Evolutionary conservation across 2,888 invertebrate species (phyloP).

Genomic region (Dascillus cervinus): DNA sequence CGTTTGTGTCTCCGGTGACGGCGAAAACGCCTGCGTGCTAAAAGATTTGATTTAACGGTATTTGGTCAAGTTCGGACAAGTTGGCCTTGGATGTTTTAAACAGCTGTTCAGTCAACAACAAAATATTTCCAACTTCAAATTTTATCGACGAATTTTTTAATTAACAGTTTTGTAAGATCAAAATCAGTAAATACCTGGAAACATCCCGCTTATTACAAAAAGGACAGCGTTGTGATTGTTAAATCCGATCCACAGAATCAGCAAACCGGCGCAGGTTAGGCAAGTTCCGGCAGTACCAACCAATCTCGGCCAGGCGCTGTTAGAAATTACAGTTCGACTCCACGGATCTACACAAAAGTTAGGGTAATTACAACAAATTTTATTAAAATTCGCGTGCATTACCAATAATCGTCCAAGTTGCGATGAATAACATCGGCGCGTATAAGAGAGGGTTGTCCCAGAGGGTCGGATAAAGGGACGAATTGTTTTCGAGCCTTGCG

Average conservation of each 20-base stretch:
- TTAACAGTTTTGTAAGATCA: too few species aligned
- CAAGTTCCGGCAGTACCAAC: constrained; percentile 52
- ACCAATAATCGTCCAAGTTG: constrained; percentile 49
- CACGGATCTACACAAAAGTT: constrained; percentile 52
- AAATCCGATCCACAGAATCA: constrained; percentile 43
- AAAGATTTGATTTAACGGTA: too few species aligned
- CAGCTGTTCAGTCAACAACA: too few species aligned
- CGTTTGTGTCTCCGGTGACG: too few species aligned
- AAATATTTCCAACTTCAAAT: too few species aligned
- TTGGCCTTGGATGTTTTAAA: too few species aligned
- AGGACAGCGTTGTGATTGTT: constrained; percentile 27
- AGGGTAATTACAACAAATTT: too few species aligned
- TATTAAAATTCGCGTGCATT: too few species aligned
- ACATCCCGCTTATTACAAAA: constrained; percentile 47
- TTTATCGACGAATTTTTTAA: too few species aligned
- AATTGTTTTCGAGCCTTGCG: constrained; percentile 45
- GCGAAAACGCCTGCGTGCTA: too few species aligned
- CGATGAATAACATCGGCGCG: constrained; percentile 53
- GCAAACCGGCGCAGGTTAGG: constrained; percentile 50
- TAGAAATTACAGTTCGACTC: constrained; percentile 49
- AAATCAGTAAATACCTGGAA: too few species aligned
- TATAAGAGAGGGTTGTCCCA: constrained; percentile 54
- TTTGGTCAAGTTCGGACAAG: too few species aligned
- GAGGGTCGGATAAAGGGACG: constrained; percentile 40
- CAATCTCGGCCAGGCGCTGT: constrained; percentile 52